Percentiles rank a stretch among this genome's conserved stretches.
phyloP scores from a whole-genome alignment of 2,113 vertebrate genomes.

The Lagopus leucura region DNA sequence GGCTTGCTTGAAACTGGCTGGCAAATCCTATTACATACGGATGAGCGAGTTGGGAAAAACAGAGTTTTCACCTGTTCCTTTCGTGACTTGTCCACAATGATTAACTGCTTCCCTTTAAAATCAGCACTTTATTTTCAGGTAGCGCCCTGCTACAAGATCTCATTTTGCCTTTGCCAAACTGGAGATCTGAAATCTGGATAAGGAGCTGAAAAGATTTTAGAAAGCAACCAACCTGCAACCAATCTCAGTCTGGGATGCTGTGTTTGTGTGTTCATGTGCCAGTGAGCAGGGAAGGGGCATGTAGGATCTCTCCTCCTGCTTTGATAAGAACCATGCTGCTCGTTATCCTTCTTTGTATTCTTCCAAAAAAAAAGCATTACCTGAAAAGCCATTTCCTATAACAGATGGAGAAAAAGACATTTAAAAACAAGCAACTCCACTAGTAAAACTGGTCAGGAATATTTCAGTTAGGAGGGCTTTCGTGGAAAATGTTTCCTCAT shows the following conservation, averaged over 20 bases:
- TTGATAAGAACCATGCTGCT: background rate
- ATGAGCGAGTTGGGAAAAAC: background rate
- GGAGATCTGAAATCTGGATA: background rate
- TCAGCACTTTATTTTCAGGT: background rate
- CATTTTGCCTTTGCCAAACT: background rate
- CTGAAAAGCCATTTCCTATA: background rate
- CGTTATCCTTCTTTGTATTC: background rate
- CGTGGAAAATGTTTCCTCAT: background rate
- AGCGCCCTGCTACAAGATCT: background rate
- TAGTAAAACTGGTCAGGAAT: background rate
- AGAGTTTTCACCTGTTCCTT: background rate
- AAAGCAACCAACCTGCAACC: background rate
- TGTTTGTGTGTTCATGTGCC: no score
- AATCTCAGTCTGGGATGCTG: background rate
- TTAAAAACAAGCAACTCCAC: background rate
- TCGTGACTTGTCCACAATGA: background rate
- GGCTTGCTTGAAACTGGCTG: background rate
- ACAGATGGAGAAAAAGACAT: background rate
- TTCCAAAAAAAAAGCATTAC: background rate
- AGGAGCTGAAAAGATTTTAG: background rate
- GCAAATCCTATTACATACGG: accelerated
- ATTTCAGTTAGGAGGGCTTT: background rate
- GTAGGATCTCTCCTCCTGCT: accelerated
- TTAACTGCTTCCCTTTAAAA: background rate
- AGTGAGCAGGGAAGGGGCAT: background rate